Evolutionary conservation across 35 echinoderm and acorn worm species (phyloP).

Genomic region (Acanthaster planci): DNA sequence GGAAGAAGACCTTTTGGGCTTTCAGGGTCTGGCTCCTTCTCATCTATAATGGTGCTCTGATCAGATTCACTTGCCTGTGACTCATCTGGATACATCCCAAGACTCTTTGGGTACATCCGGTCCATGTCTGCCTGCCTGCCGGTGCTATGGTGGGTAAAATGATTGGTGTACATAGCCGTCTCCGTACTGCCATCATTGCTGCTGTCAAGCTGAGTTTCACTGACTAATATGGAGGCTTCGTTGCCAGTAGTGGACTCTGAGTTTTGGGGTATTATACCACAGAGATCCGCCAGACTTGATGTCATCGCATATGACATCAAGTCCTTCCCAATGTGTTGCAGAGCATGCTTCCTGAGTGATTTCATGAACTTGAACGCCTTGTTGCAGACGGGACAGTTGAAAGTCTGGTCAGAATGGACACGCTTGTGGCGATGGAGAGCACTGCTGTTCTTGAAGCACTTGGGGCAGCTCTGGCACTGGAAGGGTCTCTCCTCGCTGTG

Average conservation of each 20-base stretch:
- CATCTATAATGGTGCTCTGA: conserved; percentile 5
- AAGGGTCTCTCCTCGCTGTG: conserved; percentile 33
- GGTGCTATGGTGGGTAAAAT: neutral
- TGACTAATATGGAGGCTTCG: neutral
- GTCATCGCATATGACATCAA: neutral
- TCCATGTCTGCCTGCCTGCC: neutral
- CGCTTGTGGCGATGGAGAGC: conserved; percentile 15
- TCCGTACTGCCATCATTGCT: neutral
- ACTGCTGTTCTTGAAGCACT: conserved; percentile 9
- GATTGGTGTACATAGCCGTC: neutral
- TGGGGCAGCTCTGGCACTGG: conserved; percentile 15
- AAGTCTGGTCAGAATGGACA: conserved; percentile 26
- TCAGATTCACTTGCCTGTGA: neutral
- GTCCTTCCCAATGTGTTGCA: conserved; percentile 10
- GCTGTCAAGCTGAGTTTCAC: neutral
- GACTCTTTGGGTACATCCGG: conserved; percentile 7
- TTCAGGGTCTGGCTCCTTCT: neutral
- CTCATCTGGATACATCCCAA: conserved; percentile 7
- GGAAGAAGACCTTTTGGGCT: neutral
- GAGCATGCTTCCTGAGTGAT: conserved; percentile 20
- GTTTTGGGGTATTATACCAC: neutral
- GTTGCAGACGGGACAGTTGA: conserved; percentile 26
- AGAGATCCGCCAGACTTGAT: neutral
- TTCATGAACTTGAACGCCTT: conserved; percentile 12
- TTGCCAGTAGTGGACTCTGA: neutral